Evolutionary conservation across 92 coral and sea anemone species (phyloP), one percentile per base, ranked within the genome.

Genomic region (Isaurus tuberculatus): DNA sequence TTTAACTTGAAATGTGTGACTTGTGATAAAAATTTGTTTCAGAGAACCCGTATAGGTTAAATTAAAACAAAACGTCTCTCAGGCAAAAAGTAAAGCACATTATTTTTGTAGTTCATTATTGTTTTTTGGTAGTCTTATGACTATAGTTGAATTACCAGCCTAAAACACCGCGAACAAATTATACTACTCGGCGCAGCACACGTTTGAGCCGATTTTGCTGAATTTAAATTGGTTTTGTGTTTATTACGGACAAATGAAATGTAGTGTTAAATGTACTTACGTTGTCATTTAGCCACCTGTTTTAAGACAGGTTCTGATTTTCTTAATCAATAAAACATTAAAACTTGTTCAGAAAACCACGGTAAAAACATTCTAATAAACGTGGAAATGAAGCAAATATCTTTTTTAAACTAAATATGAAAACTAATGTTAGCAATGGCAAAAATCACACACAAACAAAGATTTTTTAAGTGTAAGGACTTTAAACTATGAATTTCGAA

Each of bases 281-380:
- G 46, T 30, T 30, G 11, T 8, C 53, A 48, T 25, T 36, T 8
- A 57, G 10, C 29, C 28, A 55, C 82, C 34, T 64, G 82, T 77
- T 42, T 36, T n/a, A 16, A 2, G 23, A 20, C 64, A 58, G 43
- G 51, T 55, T 65, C 32, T 58, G 34, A n/a, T 30, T 43, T 14
- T 26, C 20, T 22, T 57, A 25, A 22, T 34, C n/a, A 53, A 58
- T 57, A 77, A 77, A 44, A 43, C 23, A 77, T 57, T 29, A 58
- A 61, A 70, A 34, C 51, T 57, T 53, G 69, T 77, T 20, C 33
- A 34, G 10, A 36, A 23, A 58, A 10, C 0, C 5, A 14, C 17
- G 17, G 11, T 22, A 25, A 9, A 43, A 14, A 25, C 40, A 11
- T 10, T n/a, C n/a, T 13, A 3, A 8, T 11, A 58, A 16, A 77